Conservation (phyloP, 2,888 invertebrate genomes). For the Conops quadrifasciatus region DNA sequence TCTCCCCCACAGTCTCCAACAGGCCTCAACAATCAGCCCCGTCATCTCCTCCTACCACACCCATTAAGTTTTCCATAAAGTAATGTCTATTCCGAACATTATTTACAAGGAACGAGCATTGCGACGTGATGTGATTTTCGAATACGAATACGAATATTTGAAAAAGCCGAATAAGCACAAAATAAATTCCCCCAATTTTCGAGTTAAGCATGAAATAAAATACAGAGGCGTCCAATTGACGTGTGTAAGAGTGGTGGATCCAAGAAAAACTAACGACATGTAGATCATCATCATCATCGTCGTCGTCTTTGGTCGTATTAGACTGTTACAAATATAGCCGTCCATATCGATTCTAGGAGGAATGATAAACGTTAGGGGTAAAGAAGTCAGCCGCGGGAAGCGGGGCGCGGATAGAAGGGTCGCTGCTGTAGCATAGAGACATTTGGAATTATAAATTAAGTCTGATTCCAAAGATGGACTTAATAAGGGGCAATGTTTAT, state of each 20-base stretch:
- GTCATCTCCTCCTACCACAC: neutral
- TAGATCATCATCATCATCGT: neutral
- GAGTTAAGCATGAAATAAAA: conserved; percentile 45
- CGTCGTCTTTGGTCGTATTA: neutral
- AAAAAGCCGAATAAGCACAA: conserved; percentile 50
- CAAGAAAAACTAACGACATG: neutral
- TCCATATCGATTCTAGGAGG: neutral
- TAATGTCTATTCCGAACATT: conserved; percentile 50
- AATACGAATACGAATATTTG: conserved; percentile 52
- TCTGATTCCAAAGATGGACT: conserved; percentile 44
- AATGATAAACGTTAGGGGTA: neutral
- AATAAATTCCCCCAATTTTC: conserved; percentile 52
- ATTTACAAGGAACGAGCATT: conserved; percentile 58
- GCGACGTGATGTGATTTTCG: conserved; percentile 58
- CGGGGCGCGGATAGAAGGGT: no score
- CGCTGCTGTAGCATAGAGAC: conserved; percentile 44
- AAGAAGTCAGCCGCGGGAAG: conserved; percentile 11
- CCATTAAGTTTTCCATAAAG: neutral
- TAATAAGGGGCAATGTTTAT: neutral
- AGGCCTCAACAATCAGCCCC: conserved; percentile 1
- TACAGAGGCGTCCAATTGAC: neutral
- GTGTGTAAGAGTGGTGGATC: neutral
- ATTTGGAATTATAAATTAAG: conserved; percentile 52
- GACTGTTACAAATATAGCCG: conserved; percentile 15
- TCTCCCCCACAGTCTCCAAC: no score